Evolutionary conservation across 2,888 invertebrate genomes (phyloP).

Genomic region (Phymatocera aterrima): DNA sequence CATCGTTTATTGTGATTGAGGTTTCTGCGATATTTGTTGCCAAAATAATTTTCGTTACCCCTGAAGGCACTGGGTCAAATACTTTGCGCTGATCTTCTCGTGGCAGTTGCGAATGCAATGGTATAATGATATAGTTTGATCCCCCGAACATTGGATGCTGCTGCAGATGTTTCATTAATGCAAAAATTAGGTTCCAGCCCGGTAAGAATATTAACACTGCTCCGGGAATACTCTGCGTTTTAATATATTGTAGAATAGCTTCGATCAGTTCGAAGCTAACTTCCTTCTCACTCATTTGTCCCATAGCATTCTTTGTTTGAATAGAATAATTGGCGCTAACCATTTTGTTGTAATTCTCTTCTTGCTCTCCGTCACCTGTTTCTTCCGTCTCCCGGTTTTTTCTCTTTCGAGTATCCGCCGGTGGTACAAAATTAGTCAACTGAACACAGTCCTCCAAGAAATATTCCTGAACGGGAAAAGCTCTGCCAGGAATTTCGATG

Average conservation of each 20-base stretch:
- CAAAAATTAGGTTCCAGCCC: constrained; percentile 98
- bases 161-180: constrained; percentile 90
- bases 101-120: constrained; percentile 98
- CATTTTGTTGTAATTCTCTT: constrained; percentile 87
- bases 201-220: constrained; percentile 96
- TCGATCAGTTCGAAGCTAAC: constrained; percentile 95
- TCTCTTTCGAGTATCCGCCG: constrained; percentile 84
- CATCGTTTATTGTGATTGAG: constrained; percentile 98
- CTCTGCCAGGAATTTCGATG: constrained; percentile 92
- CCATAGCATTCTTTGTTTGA: constrained; percentile 83
- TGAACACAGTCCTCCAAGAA: constrained; percentile 96
- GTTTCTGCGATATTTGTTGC: constrained; percentile 99
- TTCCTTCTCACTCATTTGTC: constrained; percentile 91
- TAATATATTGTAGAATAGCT: constrained; percentile 83
- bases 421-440: constrained; percentile 89
- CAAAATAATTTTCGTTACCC: constrained; percentile 94
- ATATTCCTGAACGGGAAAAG: constrained; percentile 92
- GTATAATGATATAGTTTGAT: constrained; percentile 86
- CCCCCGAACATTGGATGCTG: constrained; percentile 84
- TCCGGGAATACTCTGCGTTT: constrained; percentile 81
- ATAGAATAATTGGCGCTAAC: constrained; percentile 70
- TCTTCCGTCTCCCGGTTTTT: constrained; percentile 77
- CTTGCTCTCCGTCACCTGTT: constrained; percentile 76
- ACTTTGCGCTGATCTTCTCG: constrained; percentile 96
- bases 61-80: constrained; percentile 90